A percentile compares a stretch with the other conserved stretches of the same genome.
phyloP scores from a whole-genome alignment of 2,113 vertebrate species.

The Saccopteryx bilineata region DNA sequence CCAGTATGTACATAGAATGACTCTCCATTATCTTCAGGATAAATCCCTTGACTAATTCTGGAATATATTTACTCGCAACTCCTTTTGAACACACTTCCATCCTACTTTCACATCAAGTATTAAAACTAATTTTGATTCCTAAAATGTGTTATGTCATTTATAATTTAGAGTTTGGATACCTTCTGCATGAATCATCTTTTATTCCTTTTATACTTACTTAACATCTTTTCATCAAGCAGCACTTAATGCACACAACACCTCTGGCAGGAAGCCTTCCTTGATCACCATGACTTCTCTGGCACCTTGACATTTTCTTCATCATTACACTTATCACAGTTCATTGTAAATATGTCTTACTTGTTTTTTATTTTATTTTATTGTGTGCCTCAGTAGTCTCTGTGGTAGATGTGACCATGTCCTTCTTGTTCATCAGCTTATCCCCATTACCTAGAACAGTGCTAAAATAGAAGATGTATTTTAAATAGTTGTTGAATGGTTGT shows the following conservation, averaged over 20 bases:
- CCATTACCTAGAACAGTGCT: neutral
- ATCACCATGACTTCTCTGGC: neutral
- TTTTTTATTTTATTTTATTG: neutral
- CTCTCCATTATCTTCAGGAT: neutral
- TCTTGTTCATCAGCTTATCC: neutral
- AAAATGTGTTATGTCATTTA: neutral
- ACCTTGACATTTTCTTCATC: neutral
- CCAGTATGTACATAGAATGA: neutral
- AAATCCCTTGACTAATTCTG: neutral
- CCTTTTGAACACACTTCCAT: neutral
- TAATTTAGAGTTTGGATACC: neutral
- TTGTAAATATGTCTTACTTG: neutral
- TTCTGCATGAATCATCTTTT: neutral
- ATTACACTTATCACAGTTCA: neutral
- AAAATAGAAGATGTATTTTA: neutral
- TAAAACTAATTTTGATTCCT: neutral
- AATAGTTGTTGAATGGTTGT: neutral
- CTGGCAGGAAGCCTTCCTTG: neutral
- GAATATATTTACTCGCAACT: neutral
- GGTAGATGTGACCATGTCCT: neutral
- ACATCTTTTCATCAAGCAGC: neutral
- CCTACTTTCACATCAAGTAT: neutral
- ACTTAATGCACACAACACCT: neutral
- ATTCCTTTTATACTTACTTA: neutral
- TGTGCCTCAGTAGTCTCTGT: neutral